Evolutionary conservation across 2,797 vertebrate species (phyloP).

Genomic region (Odontamblyopus lacepedii): DNA sequence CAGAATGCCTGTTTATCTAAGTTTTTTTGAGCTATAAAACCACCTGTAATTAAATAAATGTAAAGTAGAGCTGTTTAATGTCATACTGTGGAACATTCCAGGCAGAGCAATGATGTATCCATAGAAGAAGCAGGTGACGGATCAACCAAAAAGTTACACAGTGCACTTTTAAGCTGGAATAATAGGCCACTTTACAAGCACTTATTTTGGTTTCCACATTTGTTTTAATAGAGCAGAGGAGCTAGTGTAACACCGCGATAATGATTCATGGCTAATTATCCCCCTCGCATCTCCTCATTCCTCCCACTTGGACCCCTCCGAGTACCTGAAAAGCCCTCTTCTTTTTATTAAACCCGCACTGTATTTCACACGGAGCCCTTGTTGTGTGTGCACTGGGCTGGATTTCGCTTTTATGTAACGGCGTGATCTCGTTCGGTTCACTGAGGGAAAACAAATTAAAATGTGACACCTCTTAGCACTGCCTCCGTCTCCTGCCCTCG

Average conservation of each 20-base stretch:
- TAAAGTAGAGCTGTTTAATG: too few species aligned
- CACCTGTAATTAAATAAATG: too few species aligned
- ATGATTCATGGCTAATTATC: constrained; percentile 3
- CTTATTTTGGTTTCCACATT: background rate
- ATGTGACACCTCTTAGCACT: constrained; percentile 21
- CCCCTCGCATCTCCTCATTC: constrained; percentile 7
- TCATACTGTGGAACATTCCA: too few species aligned
- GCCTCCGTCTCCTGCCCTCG: constrained; percentile 20
- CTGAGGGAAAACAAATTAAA: constrained; percentile 15
- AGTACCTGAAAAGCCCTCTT: background rate
- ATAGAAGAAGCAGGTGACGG: too few species aligned
- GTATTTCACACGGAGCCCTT: background rate
- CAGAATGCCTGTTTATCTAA: too few species aligned
- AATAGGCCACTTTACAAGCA: background rate
- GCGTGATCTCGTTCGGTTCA: constrained; percentile 2
- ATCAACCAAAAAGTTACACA: too few species aligned
- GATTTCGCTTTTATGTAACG: constrained; percentile 1
- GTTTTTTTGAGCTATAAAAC: too few species aligned
- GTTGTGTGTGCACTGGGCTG: background rate
- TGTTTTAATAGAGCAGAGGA: background rate
- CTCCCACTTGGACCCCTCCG: constrained; percentile 40
- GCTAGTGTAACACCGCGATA: background rate
- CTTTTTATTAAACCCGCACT: background rate
- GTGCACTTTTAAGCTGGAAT: too few species aligned
- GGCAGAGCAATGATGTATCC: too few species aligned